A percentile compares a stretch with the other conserved stretches of the same genome.
phyloP scores from a whole-genome alignment of 2,888 invertebrate species.

The Apamea crenata region DNA sequence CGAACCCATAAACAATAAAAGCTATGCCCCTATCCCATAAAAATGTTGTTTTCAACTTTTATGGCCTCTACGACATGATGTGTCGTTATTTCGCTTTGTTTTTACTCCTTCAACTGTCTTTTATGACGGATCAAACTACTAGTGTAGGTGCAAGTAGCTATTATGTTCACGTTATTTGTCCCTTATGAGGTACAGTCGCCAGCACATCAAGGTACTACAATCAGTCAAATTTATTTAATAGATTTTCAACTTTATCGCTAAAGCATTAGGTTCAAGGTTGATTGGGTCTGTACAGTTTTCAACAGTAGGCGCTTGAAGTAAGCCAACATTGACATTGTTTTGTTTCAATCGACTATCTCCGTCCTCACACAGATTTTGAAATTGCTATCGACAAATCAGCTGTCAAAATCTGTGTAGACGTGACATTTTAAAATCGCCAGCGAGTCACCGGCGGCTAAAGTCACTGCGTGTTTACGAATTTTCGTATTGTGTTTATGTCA shows the following conservation, averaged over 20 bases:
- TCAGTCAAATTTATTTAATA: too few species aligned
- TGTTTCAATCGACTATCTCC: neutral
- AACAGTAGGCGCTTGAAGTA: neutral
- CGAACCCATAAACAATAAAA: constrained; percentile 66
- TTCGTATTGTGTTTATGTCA: neutral
- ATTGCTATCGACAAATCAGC: neutral
- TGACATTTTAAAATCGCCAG: neutral
- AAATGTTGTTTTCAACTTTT: constrained; percentile 65
- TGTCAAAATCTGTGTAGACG: neutral
- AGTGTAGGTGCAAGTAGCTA: constrained; percentile 25
- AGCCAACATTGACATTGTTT: neutral
- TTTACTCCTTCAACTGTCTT: constrained; percentile 51
- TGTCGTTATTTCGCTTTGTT: constrained; percentile 55
- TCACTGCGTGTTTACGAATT: neutral
- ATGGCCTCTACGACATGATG: constrained; percentile 47
- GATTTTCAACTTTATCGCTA: too few species aligned
- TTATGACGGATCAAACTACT: constrained; percentile 47
- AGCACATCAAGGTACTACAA: too few species aligned
- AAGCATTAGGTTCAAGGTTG: too few species aligned
- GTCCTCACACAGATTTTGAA: neutral
- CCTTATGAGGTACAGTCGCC: neutral
- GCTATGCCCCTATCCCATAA: constrained; percentile 61
- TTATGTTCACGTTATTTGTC: constrained; percentile 25
- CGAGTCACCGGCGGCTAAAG: neutral
- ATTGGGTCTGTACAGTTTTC: too few species aligned